These are phyloP conservation scores for Anolis apletophallus DNA, from an alignment of 2,797 vertebrate genomes.

Conservation along the genomic window DNA sequence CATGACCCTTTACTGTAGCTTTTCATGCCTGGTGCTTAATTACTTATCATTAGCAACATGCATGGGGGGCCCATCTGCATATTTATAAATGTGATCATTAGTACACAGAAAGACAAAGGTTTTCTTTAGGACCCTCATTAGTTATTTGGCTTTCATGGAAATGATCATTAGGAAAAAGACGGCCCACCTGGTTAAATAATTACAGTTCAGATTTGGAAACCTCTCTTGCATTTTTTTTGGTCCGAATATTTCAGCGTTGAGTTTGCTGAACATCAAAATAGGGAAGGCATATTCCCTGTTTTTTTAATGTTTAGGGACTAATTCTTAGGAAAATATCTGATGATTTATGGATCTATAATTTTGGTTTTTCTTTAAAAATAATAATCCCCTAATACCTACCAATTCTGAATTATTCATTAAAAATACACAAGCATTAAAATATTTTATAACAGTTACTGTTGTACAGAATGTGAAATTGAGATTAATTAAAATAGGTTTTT, in stretches of 20 bases:
- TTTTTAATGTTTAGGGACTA: conserved; percentile 64
- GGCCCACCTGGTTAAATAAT: conserved; percentile 87
- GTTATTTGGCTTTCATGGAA: conserved; percentile 86
- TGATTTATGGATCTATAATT: conserved; percentile 61
- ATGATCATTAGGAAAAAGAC: conserved; percentile 85
- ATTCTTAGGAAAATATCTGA: conserved; percentile 65
- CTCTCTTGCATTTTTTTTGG: conserved; percentile 82
- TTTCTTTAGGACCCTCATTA: conserved; percentile 86
- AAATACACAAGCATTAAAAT: conserved; percentile 43
- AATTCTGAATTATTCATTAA: conserved; percentile 71
- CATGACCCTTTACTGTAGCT: conserved; percentile 82
- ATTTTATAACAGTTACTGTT: conserved; percentile 61
- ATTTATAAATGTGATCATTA: conserved; percentile 88
- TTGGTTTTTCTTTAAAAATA: conserved; percentile 32
- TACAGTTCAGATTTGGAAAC: conserved; percentile 84
- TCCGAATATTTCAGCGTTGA: conserved; percentile 71
- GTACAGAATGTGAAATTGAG: conserved; percentile 37
- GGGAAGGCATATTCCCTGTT: conserved; percentile 66
- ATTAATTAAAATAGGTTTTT: conserved; percentile 2
- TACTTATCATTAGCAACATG: conserved; percentile 87
- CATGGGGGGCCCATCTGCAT: conserved; percentile 81
- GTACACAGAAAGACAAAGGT: conserved; percentile 84
- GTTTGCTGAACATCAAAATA: conserved; percentile 53
- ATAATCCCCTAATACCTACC: conserved; percentile 8
- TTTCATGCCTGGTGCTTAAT: conserved; percentile 85